phyloP scores from a whole-genome alignment of 2,888 invertebrate species.

The Himalopsyche kuldschensis region DNA sequence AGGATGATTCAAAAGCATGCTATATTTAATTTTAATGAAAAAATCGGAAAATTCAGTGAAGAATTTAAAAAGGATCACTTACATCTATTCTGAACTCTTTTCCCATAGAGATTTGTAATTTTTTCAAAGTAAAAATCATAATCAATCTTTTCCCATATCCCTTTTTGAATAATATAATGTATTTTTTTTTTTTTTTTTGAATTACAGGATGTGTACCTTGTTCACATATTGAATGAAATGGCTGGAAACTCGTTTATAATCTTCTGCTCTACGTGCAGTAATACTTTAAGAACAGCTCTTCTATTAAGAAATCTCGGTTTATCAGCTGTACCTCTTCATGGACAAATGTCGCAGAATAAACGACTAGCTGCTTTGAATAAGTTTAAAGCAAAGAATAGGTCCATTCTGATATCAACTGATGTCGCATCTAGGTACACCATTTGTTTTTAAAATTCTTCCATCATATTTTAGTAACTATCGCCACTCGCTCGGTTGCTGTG shows the following conservation, averaged over 20 bases:
- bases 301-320: conserved; percentile 89
- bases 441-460: background rate
- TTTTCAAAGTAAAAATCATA: background rate
- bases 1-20: background rate
- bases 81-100: background rate
- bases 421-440: conserved; percentile 89
- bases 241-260: conserved; percentile 96
- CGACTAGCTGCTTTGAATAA: conserved; percentile 93
- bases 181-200: background rate
- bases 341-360: conserved; percentile 98
- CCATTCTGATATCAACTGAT: conserved; percentile 96
- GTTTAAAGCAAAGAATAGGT: conserved; percentile 91
- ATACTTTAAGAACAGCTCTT: conserved; percentile 85
- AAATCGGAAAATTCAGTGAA: background rate
- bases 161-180: background rate
- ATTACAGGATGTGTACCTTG: conserved; percentile 88
- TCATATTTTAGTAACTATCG: background rate
- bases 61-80: too few species aligned
- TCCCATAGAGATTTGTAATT: background rate
- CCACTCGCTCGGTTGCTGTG: too few species aligned
- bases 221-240: conserved; percentile 92
- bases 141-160: background rate
- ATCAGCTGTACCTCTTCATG: conserved; percentile 95
- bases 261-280: conserved; percentile 94
- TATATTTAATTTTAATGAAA: background rate